Base-by-base conservation (phyloP, 2,797 vertebrate genomes). In the Nothura maculosa region DNA sequence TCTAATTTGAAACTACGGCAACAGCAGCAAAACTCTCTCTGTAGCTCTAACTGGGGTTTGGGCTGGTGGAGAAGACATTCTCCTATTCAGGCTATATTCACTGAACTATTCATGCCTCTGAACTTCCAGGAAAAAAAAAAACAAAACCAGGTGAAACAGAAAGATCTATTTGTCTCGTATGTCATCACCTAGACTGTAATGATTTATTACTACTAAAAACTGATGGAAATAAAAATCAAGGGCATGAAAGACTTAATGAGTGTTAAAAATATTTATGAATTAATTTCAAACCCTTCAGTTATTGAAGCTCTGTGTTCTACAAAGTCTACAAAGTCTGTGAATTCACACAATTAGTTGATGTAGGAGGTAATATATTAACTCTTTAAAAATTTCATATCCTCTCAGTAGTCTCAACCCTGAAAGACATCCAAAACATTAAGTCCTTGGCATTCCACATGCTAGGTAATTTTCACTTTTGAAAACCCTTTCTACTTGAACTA, bases 191-290 rank as follows among this genome's bases (percentile, higher is more conserved):
- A 69, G 38, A 62, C 61, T 64, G 10, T 34, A 66, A 10, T 81
- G 20, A 38, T 70, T 54, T 54, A 22, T 40, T 63, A 13, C 77
- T 75, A 57, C 34, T 48, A 48, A 76, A 70, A 94, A 30, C 9
- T 58, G 55, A 69, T 10, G 21, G 22, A 34, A 88, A 63, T 52
- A 43, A 79, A 24, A 78, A 58, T 32, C 20, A 74, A 34, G 30
- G 7, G 66, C 7, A 22, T 15, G 13, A 81, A 86, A 67, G 68
- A 61, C 47, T 48, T 57, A 3, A 1, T 43, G 60, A 58, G 2
- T 58, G 18, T 61, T 91, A n/a, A 72, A 36, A 93, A n/a, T 89
- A 87, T 85, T 89, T 66, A 55, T 85, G 10, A 89, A 66, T 67
- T 63, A 0, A 50, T 88, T 90, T 85, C 28, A 75, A 62, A 80